Evolutionary conservation across 2,797 vertebrate genomes (phyloP).

Genomic region (Loriculus beryllinus): DNA sequence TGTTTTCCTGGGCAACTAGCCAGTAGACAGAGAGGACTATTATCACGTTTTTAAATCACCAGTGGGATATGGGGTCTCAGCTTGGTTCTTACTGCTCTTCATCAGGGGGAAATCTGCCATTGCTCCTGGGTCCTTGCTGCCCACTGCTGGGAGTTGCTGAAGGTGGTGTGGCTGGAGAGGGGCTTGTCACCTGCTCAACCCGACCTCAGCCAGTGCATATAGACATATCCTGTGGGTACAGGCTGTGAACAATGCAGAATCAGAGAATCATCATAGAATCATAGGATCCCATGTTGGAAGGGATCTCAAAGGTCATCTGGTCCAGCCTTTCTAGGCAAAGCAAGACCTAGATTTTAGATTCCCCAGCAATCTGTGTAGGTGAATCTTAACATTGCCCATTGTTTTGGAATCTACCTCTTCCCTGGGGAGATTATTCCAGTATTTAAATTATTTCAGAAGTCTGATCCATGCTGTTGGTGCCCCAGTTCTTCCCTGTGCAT

Average conservation of each 20-base stretch:
- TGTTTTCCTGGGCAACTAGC: neutral
- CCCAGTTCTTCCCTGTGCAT: neutral
- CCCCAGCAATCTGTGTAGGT: neutral
- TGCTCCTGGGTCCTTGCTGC: neutral
- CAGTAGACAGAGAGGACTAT: neutral
- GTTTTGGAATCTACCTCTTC: neutral
- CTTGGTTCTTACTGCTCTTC: neutral
- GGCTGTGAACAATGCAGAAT: neutral
- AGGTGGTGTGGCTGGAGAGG: neutral
- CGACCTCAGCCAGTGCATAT: fast-evolving
- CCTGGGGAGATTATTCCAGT: neutral
- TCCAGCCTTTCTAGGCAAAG: neutral
- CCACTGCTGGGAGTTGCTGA: neutral
- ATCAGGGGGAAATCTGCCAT: fast-evolving
- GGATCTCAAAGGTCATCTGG: neutral
- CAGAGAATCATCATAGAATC: neutral
- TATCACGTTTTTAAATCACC: neutral
- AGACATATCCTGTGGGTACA: fast-evolving
- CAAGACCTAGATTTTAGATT: neutral
- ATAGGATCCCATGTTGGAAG: neutral
- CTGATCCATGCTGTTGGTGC: neutral
- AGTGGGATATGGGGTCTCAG: neutral
- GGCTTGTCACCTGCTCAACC: neutral
- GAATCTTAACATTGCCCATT: neutral
- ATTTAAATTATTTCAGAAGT: neutral